A percentile compares a stretch with the other conserved stretches of the same genome.
phyloP scores from a whole-genome alignment of 2,113 vertebrate species.

The Athene cunicularia region DNA sequence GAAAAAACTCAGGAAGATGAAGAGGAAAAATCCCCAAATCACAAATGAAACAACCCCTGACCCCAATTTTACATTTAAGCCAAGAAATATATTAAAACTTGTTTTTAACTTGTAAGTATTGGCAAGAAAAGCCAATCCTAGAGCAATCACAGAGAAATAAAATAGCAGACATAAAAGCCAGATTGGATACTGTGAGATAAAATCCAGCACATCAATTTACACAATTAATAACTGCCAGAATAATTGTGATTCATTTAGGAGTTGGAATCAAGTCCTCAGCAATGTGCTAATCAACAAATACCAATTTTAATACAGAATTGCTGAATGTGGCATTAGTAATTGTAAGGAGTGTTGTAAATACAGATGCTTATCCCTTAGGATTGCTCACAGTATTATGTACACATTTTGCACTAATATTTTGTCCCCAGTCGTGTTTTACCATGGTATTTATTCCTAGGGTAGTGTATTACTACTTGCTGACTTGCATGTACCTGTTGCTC shows the following conservation, averaged over 20 bases:
- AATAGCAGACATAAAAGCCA: slow-evolving; percentile 7
- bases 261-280: not conserved
- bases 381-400: not conserved
- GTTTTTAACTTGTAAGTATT: slow-evolving; percentile 8
- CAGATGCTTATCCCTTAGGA: not conserved
- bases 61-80: not conserved
- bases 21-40: not conserved
- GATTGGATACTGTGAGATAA: not conserved
- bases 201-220: not conserved
- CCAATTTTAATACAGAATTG: not conserved
- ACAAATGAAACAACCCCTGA: not conserved
- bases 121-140: slow-evolving; percentile 1
- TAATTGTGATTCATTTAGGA: slow-evolving; percentile 1
- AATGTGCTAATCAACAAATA: not conserved
- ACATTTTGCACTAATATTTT: not conserved
- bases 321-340: not conserved
- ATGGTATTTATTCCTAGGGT: not conserved
- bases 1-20: not conserved
- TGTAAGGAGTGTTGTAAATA: not conserved
- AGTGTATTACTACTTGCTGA: not conserved
- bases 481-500: not conserved
- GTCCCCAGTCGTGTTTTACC: not conserved
- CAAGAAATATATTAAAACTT: slow-evolving; percentile 25
- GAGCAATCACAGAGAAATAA: slow-evolving; percentile 3
- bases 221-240: slow-evolving; percentile 19